Percentiles rank a stretch among this genome's conserved stretches.
These are phyloP conservation scores for Scaptomyza cyrtandrae DNA, from an alignment of 2,888 invertebrate species.

Conservation along the genomic window DNA sequence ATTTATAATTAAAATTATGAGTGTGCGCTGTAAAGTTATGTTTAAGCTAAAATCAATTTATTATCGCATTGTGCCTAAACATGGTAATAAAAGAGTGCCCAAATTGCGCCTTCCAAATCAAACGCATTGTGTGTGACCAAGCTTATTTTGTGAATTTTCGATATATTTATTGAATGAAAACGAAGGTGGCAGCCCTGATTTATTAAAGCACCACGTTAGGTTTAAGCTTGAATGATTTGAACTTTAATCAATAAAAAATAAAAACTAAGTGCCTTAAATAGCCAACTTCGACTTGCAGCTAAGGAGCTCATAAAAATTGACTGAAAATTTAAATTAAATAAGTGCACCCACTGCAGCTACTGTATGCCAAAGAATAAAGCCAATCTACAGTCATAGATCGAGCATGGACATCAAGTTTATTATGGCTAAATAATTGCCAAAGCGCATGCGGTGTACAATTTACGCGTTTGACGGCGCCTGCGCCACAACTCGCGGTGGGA, in stretches of 20 bases:
- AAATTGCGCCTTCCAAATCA: neutral
- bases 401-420: constrained; percentile 53
- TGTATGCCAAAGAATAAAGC: constrained; percentile 37
- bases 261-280: neutral
- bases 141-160: neutral
- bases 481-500: constrained; percentile 16
- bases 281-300: neutral
- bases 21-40: neutral
- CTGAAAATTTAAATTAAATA: constrained; percentile 43
- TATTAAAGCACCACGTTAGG: neutral
- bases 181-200: constrained; percentile 19
- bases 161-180: too few species aligned
- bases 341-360: constrained; percentile 58
- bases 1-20: too few species aligned
- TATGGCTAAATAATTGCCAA: constrained; percentile 65
- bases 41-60: neutral
- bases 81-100: neutral
- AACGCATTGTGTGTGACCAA: constrained; percentile 26
- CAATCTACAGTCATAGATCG: constrained; percentile 47
- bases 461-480: constrained; percentile 50
- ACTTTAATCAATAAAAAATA: neutral
- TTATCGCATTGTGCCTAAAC: neutral
- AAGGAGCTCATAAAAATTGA: constrained; percentile 22
- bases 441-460: constrained; percentile 68
- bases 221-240: neutral